A percentile compares a stretch with the other conserved stretches of the same genome.
Conservation (phyloP, 1,140 invertebrate species). For the Battus philenor region DNA sequence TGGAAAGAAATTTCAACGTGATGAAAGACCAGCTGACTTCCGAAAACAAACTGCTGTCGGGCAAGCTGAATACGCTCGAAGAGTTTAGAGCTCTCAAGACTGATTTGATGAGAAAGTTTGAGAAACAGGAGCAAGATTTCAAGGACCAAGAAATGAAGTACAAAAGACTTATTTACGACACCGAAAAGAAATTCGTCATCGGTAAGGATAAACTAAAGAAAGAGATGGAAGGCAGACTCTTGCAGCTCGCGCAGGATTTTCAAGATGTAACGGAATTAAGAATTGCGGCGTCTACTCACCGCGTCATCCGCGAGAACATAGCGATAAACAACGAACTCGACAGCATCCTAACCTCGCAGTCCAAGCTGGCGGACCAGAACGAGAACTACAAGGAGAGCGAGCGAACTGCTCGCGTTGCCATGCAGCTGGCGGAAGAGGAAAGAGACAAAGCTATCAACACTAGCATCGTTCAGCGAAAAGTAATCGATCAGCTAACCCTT, state of each 20-base stretch:
- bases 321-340: slow-evolving; percentile 87
- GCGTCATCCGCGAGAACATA: slow-evolving; percentile 88
- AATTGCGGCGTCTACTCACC: slow-evolving; percentile 90
- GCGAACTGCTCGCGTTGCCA: slow-evolving; percentile 45
- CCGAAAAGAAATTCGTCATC: slow-evolving; percentile 88
- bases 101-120: slow-evolving; percentile 88
- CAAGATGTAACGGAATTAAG: slow-evolving; percentile 88
- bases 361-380: slow-evolving; percentile 75
- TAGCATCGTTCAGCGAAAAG: slow-evolving; percentile 75
- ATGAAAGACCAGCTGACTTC: slow-evolving; percentile 90
- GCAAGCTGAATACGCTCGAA: slow-evolving; percentile 90
- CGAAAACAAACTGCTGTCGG: slow-evolving; percentile 89
- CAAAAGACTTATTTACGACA: slow-evolving; percentile 84
- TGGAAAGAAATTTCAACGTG: slow-evolving; percentile 84
- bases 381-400: slow-evolving; percentile 73
- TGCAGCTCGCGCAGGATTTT: slow-evolving; percentile 88
- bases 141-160: slow-evolving; percentile 85
- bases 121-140: slow-evolving; percentile 85
- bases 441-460: slow-evolving; percentile 72
- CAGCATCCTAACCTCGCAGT: slow-evolving; percentile 78
- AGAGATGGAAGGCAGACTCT: slow-evolving; percentile 88
- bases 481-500: slow-evolving; percentile 75
- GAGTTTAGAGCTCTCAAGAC: slow-evolving; percentile 90
- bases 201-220: slow-evolving; percentile 90
- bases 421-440: slow-evolving; percentile 66